These are phyloP conservation scores for Oenanthe oenanthe DNA, from an alignment of 2,113 vertebrate genomes.

Conservation along the genomic window DNA sequence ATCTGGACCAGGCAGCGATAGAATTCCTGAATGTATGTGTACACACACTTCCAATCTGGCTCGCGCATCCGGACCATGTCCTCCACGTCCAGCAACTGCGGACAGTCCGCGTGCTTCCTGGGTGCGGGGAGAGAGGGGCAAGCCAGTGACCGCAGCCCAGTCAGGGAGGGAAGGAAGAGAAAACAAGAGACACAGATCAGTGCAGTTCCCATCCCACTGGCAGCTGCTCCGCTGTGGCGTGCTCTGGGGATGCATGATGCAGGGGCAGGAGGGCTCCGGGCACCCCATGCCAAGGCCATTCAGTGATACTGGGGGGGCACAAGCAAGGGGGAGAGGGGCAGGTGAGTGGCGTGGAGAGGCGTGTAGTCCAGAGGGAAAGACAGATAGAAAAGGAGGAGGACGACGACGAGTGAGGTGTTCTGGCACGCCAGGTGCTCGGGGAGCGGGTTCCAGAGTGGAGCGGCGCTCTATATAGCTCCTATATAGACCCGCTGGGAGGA, in stretches of 20 bases:
- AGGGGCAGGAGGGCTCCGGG: conserved; percentile 45
- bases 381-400: neutral
- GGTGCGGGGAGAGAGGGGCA: conserved; percentile 75
- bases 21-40: conserved; percentile 99
- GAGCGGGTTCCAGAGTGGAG: conserved; percentile 71
- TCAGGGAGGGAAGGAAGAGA: conserved; percentile 58
- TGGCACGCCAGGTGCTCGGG: conserved; percentile 16
- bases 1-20: conserved; percentile 99
- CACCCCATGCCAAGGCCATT: conserved; percentile 50
- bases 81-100: conserved; percentile 98
- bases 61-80: conserved; percentile 99
- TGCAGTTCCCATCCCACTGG: conserved; percentile 73
- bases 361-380: conserved; percentile 60
- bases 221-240: conserved; percentile 72
- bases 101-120: conserved; percentile 97
- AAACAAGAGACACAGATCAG: conserved; percentile 75
- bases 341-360: conserved; percentile 51
- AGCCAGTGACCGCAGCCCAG: conserved; percentile 82
- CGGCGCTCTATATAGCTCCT: conserved; percentile 68
- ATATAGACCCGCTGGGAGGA: conserved; percentile 63
- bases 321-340: conserved; percentile 33
- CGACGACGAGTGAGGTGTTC: conserved; percentile 58
- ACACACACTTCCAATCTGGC: conserved; percentile 99
- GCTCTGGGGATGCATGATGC: conserved; percentile 65
- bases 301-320: conserved; percentile 28